These are phyloP conservation scores for Protobothrops mucrosquamatus DNA, from an alignment of 2,113 vertebrate species.

Conservation along the genomic window DNA sequence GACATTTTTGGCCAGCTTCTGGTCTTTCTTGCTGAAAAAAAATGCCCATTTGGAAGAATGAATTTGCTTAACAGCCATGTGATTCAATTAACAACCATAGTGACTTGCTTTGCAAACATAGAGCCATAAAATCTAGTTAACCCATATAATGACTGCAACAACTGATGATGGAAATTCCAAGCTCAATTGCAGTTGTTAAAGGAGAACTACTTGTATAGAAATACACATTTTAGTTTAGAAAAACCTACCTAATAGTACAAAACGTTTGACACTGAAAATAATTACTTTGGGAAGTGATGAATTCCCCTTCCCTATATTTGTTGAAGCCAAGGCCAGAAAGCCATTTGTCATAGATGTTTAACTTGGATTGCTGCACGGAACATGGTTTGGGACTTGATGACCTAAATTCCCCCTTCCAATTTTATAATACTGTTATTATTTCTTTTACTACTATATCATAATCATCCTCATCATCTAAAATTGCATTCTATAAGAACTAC, in stretches of 20 bases:
- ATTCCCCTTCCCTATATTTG: not conserved
- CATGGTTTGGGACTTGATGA: not conserved
- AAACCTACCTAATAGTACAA: not conserved
- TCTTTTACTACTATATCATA: not conserved
- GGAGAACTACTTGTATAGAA: not conserved
- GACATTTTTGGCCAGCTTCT: not conserved
- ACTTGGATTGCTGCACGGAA: not conserved
- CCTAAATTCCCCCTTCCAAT: not conserved
- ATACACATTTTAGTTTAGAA: not conserved
- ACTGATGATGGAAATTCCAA: not conserved
- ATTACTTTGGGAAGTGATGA: not conserved
- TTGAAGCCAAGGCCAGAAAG: not conserved
- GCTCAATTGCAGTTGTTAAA: not conserved
- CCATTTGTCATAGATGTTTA: not conserved
- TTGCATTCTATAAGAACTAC: not conserved
- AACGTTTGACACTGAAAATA: not conserved
- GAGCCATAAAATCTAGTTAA: not conserved
- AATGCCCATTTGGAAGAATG: not conserved
- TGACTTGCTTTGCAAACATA: not conserved
- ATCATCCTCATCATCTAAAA: not conserved
- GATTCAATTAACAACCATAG: not conserved
- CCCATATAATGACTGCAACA: not conserved
- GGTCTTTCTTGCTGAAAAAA: not conserved
- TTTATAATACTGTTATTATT: not conserved
- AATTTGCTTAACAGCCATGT: not conserved